Evolutionary conservation across 1,140 invertebrate species (phyloP).

Genomic region (Odontomachus brunneus): DNA sequence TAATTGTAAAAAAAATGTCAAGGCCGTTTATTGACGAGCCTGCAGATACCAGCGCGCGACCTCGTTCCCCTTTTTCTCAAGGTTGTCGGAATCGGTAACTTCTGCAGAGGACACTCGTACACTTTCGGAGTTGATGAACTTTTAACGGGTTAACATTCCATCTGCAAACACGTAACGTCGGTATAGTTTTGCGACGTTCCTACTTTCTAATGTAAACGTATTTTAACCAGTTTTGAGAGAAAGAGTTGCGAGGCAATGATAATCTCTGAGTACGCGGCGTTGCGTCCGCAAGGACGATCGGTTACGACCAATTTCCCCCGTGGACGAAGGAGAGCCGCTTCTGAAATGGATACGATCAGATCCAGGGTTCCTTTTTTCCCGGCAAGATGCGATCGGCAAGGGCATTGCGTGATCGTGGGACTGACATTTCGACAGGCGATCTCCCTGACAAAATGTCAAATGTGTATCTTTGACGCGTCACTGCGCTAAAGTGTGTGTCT

Average conservation of each 20-base stretch:
- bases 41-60: slow-evolving; percentile 34
- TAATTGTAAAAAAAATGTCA: slow-evolving; percentile 41
- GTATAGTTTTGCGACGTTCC: neutral
- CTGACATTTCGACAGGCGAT: slow-evolving; percentile 14
- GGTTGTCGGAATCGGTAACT: slow-evolving; percentile 26
- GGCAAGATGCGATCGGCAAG: neutral
- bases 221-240: neutral
- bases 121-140: neutral
- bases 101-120: neutral
- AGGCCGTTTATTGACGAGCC: slow-evolving; percentile 36
- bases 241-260: slow-evolving; percentile 21
- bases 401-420: neutral
- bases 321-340: slow-evolving; percentile 63
- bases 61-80: slow-evolving; percentile 58
- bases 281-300: slow-evolving; percentile 61
- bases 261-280: slow-evolving; percentile 2
- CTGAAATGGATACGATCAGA: slow-evolving; percentile 34
- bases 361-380: slow-evolving; percentile 1
- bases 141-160: slow-evolving; percentile 2
- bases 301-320: slow-evolving; percentile 64
- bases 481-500: neutral
- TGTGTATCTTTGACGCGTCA: neutral
- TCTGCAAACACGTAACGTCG: neutral
- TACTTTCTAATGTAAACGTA: neutral
- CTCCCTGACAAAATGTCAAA: neutral